phyloP scores from a whole-genome alignment of 2,888 invertebrate species.

The Gastracanthus pulcherrimus region DNA sequence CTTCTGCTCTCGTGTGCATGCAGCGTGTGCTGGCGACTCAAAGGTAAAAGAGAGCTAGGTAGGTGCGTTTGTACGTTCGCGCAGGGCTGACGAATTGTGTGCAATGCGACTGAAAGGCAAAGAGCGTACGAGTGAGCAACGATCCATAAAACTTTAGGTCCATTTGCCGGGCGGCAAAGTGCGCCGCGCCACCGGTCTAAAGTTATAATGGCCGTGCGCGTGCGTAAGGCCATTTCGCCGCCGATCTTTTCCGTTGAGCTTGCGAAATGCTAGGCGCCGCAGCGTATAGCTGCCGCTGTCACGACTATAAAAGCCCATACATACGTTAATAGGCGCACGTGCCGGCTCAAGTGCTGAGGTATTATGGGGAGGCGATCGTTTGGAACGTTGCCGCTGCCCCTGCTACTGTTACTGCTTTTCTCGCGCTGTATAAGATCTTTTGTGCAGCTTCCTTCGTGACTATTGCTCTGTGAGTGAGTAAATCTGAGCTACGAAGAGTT shows the following conservation, averaged over 20 bases:
- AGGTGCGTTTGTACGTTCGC: too few relatives aligned
- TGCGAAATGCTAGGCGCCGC: not conserved
- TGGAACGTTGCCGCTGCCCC: not conserved
- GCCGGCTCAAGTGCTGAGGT: not conserved
- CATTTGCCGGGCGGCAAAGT: too few relatives aligned
- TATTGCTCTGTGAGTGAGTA: not conserved
- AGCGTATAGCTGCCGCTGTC: not conserved
- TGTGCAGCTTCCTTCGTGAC: not conserved
- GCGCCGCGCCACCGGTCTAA: not conserved
- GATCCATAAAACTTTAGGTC: constrained; percentile 37
- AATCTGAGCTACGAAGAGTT: not conserved
- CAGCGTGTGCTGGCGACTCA: too few relatives aligned
- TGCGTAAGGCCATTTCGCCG: not conserved
- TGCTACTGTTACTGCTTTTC: not conserved
- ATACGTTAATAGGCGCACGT: constrained; percentile 23
- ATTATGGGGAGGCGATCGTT: not conserved
- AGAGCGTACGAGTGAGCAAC: not conserved
- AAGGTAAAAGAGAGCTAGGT: too few relatives aligned
- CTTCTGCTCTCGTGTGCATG: too few relatives aligned
- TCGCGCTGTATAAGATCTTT: not conserved
- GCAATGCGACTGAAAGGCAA: not conserved
- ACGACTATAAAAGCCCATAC: constrained; percentile 15
- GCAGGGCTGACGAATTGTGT: too few relatives aligned
- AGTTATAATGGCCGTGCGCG: too few relatives aligned
- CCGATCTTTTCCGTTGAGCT: constrained; percentile 21